Evolutionary conservation across 2,113 vertebrate genomes (phyloP).

Genomic region (Halcyon senegalensis): DNA sequence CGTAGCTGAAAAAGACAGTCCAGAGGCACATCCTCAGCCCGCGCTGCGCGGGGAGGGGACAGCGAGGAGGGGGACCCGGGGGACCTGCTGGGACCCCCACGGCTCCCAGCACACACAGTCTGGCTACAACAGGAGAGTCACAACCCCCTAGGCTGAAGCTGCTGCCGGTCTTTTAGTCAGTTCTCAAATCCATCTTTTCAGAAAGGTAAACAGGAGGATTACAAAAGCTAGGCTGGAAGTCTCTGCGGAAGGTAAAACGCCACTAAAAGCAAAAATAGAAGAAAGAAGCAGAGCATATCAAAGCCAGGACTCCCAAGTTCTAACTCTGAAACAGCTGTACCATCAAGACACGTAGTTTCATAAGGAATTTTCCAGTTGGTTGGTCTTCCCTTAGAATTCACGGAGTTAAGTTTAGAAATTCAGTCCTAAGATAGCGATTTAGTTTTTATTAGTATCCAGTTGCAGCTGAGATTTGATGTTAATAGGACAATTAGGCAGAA

Average conservation of each 20-base stretch:
- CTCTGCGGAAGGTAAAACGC: neutral
- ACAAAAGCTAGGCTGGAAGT: neutral
- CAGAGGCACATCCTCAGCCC: fast-evolving
- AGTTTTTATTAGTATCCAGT: neutral
- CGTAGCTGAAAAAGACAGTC: slow-evolving; percentile 54
- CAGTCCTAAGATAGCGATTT: neutral
- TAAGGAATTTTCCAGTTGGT: neutral
- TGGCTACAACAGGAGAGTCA: neutral
- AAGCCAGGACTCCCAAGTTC: neutral
- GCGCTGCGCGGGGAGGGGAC: neutral
- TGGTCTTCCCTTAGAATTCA: neutral
- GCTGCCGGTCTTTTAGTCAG: neutral
- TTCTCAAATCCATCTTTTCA: neutral
- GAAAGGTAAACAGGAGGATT: neutral
- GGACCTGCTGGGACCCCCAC: neutral
- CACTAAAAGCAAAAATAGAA: neutral
- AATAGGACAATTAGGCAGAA: neutral
- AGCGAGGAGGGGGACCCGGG: fast-evolving
- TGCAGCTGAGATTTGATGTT: neutral
- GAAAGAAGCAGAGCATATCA: neutral
- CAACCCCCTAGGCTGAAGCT: neutral
- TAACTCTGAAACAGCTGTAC: neutral
- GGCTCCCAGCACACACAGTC: neutral
- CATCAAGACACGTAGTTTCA: neutral
- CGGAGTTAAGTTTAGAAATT: neutral